Evolutionary conservation across 2,888 invertebrate species (phyloP).

Genomic region (Diogma glabrata): DNA sequence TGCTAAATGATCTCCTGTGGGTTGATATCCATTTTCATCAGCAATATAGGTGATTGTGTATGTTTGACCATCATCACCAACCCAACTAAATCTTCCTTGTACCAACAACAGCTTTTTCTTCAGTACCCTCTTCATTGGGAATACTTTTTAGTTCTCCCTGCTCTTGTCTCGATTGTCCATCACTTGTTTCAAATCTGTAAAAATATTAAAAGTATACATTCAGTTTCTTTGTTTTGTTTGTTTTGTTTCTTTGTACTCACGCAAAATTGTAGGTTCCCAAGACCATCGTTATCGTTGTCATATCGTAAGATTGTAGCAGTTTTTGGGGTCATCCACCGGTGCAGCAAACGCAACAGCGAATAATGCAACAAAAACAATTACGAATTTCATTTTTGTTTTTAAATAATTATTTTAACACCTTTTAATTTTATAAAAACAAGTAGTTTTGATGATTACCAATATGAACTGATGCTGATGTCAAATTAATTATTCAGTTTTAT

Average conservation of each 20-base stretch:
- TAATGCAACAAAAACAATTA: slow-evolving; percentile 27
- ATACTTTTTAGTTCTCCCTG: slow-evolving; percentile 40
- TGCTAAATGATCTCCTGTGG: slow-evolving; percentile 40
- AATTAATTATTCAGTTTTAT: too few species aligned
- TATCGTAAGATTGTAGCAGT: slow-evolving; percentile 49
- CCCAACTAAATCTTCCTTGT: slow-evolving; percentile 41
- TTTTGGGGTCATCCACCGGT: slow-evolving; percentile 30
- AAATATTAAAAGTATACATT: slow-evolving; percentile 8
- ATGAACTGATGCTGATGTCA: slow-evolving; percentile 5
- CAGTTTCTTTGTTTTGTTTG: background rate
- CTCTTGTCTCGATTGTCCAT: slow-evolving; percentile 42
- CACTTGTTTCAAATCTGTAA: slow-evolving; percentile 41
- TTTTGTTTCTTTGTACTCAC: too few species aligned
- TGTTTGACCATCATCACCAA: slow-evolving; percentile 43
- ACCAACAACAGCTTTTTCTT: slow-evolving; percentile 42
- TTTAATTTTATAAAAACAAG: slow-evolving; percentile 8
- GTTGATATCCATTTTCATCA: slow-evolving; percentile 37
- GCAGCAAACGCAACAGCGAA: slow-evolving; percentile 28
- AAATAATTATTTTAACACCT: slow-evolving; percentile 17
- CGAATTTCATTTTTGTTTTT: slow-evolving; percentile 29
- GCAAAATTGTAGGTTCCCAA: too few species aligned
- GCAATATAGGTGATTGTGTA: slow-evolving; percentile 43
- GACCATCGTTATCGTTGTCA: slow-evolving; percentile 45
- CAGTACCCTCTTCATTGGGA: slow-evolving; percentile 41
- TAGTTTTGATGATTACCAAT: slow-evolving; percentile 5